These are phyloP conservation scores for Monarcha castaneiventris DNA, from an alignment of 2,113 vertebrate genomes.

Conservation along the genomic window DNA sequence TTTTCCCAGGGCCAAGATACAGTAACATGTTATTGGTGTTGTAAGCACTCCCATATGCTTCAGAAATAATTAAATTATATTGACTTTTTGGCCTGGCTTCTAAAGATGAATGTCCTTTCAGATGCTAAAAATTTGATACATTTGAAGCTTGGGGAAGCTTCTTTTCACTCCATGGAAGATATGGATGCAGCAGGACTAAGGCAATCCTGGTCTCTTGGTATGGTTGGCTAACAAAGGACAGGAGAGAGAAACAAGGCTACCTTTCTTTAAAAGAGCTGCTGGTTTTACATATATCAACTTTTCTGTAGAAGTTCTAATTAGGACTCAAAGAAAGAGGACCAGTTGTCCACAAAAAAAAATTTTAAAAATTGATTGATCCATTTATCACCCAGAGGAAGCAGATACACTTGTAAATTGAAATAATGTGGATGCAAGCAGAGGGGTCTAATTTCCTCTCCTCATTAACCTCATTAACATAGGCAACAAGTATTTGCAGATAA, in stretches of 20 bases:
- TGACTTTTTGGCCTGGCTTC: constrained; percentile 72
- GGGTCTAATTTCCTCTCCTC: background rate
- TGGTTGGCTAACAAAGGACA: background rate
- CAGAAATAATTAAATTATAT: constrained; percentile 77
- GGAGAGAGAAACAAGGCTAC: background rate
- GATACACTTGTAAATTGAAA: background rate
- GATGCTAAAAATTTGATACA: constrained; percentile 75
- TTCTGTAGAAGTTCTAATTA: background rate
- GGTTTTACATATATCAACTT: background rate
- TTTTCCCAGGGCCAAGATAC: constrained; percentile 61
- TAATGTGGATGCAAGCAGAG: background rate
- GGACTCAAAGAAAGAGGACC: constrained; percentile 20
- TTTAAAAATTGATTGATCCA: background rate
- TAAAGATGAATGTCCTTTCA: constrained; percentile 78
- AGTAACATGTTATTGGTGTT: constrained; percentile 55
- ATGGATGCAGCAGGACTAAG: constrained; percentile 35
- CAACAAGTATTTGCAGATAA: background rate
- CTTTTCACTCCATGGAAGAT: constrained; percentile 55
- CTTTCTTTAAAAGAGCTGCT: background rate
- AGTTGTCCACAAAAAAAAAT: background rate
- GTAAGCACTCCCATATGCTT: constrained; percentile 76
- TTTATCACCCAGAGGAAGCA: background rate
- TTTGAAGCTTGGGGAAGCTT: constrained; percentile 67
- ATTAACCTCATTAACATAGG: background rate
- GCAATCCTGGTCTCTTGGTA: constrained; percentile 13